These are phyloP conservation scores for Agrilus cyanescens DNA, from an alignment of 2,888 invertebrate genomes.

Conservation along the genomic window DNA sequence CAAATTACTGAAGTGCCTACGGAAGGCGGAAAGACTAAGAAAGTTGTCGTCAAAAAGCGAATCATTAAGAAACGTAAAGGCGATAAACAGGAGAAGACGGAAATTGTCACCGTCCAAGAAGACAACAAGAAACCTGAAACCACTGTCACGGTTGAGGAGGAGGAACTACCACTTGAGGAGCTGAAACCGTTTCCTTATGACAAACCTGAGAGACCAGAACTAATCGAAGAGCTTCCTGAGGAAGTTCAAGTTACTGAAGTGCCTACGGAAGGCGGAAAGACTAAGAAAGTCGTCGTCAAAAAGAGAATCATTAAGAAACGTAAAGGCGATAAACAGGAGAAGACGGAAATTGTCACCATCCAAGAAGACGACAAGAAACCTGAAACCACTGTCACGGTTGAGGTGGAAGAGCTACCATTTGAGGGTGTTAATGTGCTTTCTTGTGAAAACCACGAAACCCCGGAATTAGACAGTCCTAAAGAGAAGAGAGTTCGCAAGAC, in stretches of 20 bases:
- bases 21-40: slow-evolving; percentile 16
- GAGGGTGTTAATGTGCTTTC: slow-evolving; percentile 28
- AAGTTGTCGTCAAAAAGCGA: slow-evolving; percentile 11
- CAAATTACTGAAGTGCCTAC: slow-evolving; percentile 18
- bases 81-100: slow-evolving; percentile 28
- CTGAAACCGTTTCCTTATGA: slow-evolving; percentile 14
- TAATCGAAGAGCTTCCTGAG: slow-evolving; percentile 18
- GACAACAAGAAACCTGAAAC: slow-evolving; percentile 13
- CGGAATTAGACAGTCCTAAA: slow-evolving; percentile 19
- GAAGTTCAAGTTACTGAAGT: slow-evolving; percentile 24
- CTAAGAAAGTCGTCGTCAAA: slow-evolving; percentile 20
- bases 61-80: slow-evolving; percentile 31
- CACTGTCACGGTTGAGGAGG: slow-evolving; percentile 15
- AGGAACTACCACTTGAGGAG: slow-evolving; percentile 13
- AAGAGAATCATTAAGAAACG: slow-evolving; percentile 23
- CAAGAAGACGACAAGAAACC: slow-evolving; percentile 30
- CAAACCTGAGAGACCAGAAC: slow-evolving; percentile 17
- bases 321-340: slow-evolving; percentile 21
- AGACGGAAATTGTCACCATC: slow-evolving; percentile 15
- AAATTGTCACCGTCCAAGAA: slow-evolving; percentile 21
- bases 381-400: slow-evolving; percentile 33
- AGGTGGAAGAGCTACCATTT: slow-evolving; percentile 15
- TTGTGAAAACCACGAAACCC: too few species aligned
- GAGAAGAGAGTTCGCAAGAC: too few species aligned
- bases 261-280: slow-evolving; percentile 23